Evolutionary conservation across 2,888 invertebrate species (phyloP).

Genomic region (Schrankia costaestrigalis): DNA sequence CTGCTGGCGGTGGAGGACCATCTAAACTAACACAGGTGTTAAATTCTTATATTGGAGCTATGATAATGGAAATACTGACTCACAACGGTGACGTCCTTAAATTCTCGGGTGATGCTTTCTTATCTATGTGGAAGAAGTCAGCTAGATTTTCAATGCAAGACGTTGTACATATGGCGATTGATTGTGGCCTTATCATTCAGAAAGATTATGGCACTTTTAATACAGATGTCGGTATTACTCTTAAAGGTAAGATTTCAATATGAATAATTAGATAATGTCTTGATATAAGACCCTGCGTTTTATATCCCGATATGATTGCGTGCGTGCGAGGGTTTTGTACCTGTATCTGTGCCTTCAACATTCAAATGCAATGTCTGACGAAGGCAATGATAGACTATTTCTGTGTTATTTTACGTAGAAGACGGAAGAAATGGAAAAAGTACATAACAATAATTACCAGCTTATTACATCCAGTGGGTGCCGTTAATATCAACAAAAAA

Average conservation of each 20-base stretch:
- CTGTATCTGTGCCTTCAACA: too few relatives aligned
- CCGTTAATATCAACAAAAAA: too few relatives aligned
- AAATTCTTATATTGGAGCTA: slow-evolving; percentile 85
- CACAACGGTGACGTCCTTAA: slow-evolving; percentile 84
- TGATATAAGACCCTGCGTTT: too few relatives aligned
- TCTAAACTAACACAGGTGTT: slow-evolving; percentile 85
- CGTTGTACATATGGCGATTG: slow-evolving; percentile 83
- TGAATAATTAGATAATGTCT: too few relatives aligned
- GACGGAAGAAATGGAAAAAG: too few relatives aligned
- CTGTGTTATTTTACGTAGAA: too few relatives aligned
- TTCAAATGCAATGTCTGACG: too few relatives aligned
- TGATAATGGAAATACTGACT: slow-evolving; percentile 85
- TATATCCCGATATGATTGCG: too few relatives aligned
- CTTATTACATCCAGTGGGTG: too few relatives aligned
- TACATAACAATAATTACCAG: too few relatives aligned
- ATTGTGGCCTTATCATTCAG: slow-evolving; percentile 84
- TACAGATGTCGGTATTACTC: slow-evolving; percentile 82
- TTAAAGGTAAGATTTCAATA: slow-evolving; percentile 72
- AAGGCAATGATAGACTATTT: too few relatives aligned
- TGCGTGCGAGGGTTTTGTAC: too few relatives aligned
- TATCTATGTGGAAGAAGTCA: slow-evolving; percentile 83
- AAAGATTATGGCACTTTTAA: slow-evolving; percentile 82
- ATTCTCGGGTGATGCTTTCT: slow-evolving; percentile 84
- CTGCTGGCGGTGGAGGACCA: slow-evolving; percentile 83
- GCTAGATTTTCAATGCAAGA: slow-evolving; percentile 78